phyloP scores from a whole-genome alignment of 2,113 vertebrate species.

The Dasyornis broadbenti region DNA sequence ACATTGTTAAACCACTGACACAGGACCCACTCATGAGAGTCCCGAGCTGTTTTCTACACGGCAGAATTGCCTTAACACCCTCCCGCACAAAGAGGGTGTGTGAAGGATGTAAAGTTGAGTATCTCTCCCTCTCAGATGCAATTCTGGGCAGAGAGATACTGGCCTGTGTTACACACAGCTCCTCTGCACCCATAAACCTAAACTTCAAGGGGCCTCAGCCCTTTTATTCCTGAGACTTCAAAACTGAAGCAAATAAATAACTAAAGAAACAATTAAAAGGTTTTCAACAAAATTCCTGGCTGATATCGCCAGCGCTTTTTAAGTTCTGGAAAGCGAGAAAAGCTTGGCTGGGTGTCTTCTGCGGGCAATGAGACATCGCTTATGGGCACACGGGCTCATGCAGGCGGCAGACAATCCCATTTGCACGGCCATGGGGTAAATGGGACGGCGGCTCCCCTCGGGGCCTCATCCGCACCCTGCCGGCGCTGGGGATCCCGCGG shows the following conservation, averaged over 20 bases:
- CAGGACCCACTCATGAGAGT: too few species aligned
- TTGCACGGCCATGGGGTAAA: accelerated
- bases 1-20: neutral
- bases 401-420: neutral
- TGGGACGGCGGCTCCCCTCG: neutral
- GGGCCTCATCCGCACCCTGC: too few species aligned
- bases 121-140: too few species aligned
- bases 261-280: accelerated
- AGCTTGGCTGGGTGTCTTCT: neutral
- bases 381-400: accelerated
- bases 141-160: accelerated
- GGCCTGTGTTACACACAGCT: neutral
- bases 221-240: neutral
- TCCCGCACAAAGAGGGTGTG: accelerated
- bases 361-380: accelerated
- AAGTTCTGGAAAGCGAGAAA: neutral
- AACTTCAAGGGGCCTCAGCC: neutral
- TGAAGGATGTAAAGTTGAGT: accelerated
- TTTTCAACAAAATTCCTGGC: neutral
- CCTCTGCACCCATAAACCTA: neutral
- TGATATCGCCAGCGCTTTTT: neutral
- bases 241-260: neutral
- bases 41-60: neutral
- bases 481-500: neutral
- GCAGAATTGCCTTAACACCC: neutral